A percentile compares a stretch with the other conserved stretches of the same genome.
Evolutionary conservation across 1,140 invertebrate genomes (phyloP).

Genomic region (Lordiphosa stackelbergi): DNA sequence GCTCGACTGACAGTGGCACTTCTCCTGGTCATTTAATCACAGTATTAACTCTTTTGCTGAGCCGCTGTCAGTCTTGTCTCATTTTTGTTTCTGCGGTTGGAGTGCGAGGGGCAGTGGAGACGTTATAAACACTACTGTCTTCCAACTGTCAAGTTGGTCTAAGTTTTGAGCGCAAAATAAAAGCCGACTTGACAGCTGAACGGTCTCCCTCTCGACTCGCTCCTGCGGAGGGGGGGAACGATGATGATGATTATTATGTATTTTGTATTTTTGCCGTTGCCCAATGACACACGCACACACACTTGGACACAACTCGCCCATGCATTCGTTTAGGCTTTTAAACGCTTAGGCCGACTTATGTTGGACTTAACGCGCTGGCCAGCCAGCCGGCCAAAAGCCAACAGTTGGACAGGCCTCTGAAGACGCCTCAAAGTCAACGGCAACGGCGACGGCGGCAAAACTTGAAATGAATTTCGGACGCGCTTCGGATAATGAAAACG

Average conservation of each 20-base stretch:
- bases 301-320: slow-evolving; percentile 24
- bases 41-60: slow-evolving; percentile 77
- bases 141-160: slow-evolving; percentile 73
- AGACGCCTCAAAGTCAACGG: slow-evolving; percentile 56
- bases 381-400: slow-evolving; percentile 55
- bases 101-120: slow-evolving; percentile 9
- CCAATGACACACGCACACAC: slow-evolving; percentile 39
- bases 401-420: slow-evolving; percentile 55
- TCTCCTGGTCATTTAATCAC: slow-evolving; percentile 71
- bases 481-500: slow-evolving; percentile 73
- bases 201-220: slow-evolving; percentile 31
- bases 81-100: slow-evolving; percentile 28
- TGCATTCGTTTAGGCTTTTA: slow-evolving; percentile 74
- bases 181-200: slow-evolving; percentile 72
- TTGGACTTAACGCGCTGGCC: slow-evolving; percentile 66
- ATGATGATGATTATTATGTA: slow-evolving; percentile 71
- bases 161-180: slow-evolving; percentile 75
- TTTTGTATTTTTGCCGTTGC: slow-evolving; percentile 52
- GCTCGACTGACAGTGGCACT: slow-evolving; percentile 56
- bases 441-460: slow-evolving; percentile 46
- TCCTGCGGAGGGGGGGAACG: slow-evolving; percentile 20
- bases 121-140: slow-evolving; percentile 75
- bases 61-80: slow-evolving; percentile 74
- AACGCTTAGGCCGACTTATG: slow-evolving; percentile 73
- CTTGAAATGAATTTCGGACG: slow-evolving; percentile 69